Evolutionary conservation across 53 echinoderm and acorn worm species (phyloP), one percentile per base, ranked within the genome.

Genomic region (Echinometra lucunter): DNA sequence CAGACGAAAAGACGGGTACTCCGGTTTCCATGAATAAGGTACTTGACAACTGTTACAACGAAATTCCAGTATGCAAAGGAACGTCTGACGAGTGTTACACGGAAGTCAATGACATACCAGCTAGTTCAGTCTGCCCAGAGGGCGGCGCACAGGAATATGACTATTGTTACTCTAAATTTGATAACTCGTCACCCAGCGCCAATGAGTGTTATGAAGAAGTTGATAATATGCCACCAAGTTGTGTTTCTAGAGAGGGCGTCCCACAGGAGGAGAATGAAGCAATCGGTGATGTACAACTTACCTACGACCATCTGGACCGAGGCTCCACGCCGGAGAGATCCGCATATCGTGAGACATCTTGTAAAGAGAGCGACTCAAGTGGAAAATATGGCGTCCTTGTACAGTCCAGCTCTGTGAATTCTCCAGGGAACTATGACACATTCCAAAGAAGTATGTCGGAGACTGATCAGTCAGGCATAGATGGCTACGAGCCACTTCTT

Each of bases 351-450:
- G 25, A 45, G 63, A 88, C n/a, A 49, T 30, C 53, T 32, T 30
- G 12, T 2, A 56, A 88, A 28, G 49, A 88, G 16, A 57, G 25
- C 35, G 45, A 38, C 7, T 45, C 63, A 23, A 42, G 37, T 40
- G 44, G 66, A 58, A 90, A 63, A 25, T 90, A 90, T 37, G 66
- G 90, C 42, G 90, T 90, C 32, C 60, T 90, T 4, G 90, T 90
- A 34, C 90, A 90, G 63, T 58, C 90, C 2, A 90, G 90, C 90
- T 90, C 90, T 19, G 90, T 90, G 58, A 66, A 90, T 45, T 34
- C 90, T 38, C 90, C 34, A 40, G 90, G 66, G 37, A 58, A 23
- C 35, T 90, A 90, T 66, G 90, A 90, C n/a, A 37, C 25, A 34
- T 90, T 66, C 37, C 90, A 90, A 40, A 66, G 90, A 12, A 90